These are phyloP conservation scores for Nipponia nippon DNA, from an alignment of 2,113 vertebrate species.

Conservation along the genomic window DNA sequence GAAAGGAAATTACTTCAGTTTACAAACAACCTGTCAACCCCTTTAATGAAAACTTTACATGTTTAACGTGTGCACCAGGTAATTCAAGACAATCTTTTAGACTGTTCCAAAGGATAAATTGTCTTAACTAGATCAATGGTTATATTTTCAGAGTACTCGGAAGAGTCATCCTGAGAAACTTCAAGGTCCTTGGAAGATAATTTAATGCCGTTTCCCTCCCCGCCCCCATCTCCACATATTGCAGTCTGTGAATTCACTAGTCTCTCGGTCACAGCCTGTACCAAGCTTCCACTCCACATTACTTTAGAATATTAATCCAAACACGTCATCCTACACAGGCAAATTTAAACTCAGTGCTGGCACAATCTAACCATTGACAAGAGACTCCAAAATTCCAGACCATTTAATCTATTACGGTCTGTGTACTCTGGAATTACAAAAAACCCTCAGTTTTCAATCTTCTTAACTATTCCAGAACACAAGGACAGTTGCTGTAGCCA, in stretches of 20 bases:
- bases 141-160: not conserved
- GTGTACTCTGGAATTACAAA: not conserved
- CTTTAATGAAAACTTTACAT: slow-evolving; percentile 38
- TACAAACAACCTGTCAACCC: slow-evolving; percentile 18
- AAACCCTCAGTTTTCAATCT: not conserved
- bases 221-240: not conserved
- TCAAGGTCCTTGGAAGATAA: not conserved
- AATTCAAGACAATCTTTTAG: not conserved
- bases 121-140: not conserved
- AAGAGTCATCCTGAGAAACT: not conserved
- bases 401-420: not conserved
- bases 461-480: slow-evolving; percentile 4
- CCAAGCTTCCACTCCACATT: not conserved
- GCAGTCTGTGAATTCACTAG: not conserved
- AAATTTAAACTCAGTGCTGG: not conserved
- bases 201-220: not conserved
- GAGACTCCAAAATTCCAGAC: not conserved
- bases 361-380: not conserved
- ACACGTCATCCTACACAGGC: not conserved
- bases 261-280: not conserved
- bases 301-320: not conserved
- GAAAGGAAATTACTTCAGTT: not conserved
- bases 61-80: not conserved
- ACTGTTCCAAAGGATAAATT: not conserved
- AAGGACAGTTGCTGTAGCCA: not conserved